Evolutionary conservation across 2,888 invertebrate species (phyloP).

Genomic region (Andrena chrysosceles): DNA sequence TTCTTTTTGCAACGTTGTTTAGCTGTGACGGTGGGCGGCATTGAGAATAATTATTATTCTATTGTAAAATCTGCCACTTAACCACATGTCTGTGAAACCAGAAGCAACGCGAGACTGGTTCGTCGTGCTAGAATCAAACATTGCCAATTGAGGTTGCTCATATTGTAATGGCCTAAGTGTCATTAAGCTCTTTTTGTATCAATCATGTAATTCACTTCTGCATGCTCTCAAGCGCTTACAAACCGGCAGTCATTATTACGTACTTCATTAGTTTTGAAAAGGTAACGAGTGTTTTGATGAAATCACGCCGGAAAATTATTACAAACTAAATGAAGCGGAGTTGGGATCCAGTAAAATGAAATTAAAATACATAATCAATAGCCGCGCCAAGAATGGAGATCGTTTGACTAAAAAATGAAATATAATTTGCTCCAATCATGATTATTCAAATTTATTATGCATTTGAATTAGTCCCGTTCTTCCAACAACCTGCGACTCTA

Average conservation of each 20-base stretch:
- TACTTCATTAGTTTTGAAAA: slow-evolving; percentile 1
- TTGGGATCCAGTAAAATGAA: neutral
- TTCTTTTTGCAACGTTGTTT: neutral
- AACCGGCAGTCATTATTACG: neutral
- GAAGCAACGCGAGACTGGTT: neutral
- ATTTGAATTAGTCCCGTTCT: no score
- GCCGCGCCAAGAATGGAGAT: neutral
- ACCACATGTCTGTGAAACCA: neutral
- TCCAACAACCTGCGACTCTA: no score
- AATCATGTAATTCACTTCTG: slow-evolving; percentile 26
- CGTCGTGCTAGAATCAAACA: slow-evolving; percentile 10
- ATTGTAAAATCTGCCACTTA: neutral
- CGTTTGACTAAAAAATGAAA: neutral
- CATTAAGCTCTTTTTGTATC: neutral
- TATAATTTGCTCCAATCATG: neutral
- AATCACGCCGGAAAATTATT: neutral
- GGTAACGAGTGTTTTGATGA: neutral
- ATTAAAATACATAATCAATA: no score
- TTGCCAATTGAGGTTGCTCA: slow-evolving; percentile 8
- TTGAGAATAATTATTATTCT: neutral
- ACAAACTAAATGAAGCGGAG: neutral
- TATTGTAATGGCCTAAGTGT: slow-evolving; percentile 12
- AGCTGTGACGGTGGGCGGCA: neutral
- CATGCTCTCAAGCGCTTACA: neutral
- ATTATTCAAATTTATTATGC: no score